Evolutionary conservation across 2,888 invertebrate genomes (phyloP).

Genomic region (Dusona sp.): DNA sequence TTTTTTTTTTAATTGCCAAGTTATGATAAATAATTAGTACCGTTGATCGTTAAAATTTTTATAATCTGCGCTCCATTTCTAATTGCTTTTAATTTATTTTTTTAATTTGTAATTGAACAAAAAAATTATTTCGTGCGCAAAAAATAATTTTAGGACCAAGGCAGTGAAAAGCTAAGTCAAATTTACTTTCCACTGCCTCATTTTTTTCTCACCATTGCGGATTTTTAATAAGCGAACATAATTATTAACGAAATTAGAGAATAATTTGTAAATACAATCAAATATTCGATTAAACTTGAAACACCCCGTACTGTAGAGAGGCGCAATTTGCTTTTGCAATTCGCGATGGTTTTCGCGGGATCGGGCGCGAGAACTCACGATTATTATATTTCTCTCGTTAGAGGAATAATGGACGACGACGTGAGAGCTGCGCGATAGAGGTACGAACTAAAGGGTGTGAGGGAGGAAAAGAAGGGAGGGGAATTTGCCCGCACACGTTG

Average conservation of each 20-base stretch:
- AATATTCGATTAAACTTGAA: neutral
- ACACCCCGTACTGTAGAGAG: neutral
- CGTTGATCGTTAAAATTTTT: neutral
- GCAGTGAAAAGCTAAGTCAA: too few species aligned
- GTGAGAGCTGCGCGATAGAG: slow-evolving; percentile 55
- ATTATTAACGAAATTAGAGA: neutral
- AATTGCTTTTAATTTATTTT: neutral
- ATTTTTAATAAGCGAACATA: too few species aligned
- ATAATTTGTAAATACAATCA: neutral
- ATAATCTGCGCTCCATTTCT: neutral
- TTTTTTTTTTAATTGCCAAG: neutral
- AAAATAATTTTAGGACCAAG: too few species aligned
- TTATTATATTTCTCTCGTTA: slow-evolving; percentile 64
- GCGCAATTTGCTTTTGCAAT: neutral
- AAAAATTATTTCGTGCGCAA: too few species aligned
- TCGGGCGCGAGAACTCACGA: slow-evolving; percentile 45
- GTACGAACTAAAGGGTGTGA: slow-evolving; percentile 44
- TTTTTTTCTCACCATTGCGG: too few species aligned
- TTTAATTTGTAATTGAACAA: neutral
- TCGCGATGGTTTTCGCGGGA: slow-evolving; percentile 42
- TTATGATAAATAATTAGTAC: neutral
- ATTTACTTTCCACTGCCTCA: too few species aligned
- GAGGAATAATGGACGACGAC: slow-evolving; percentile 65
- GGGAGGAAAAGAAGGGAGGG: slow-evolving; percentile 3
- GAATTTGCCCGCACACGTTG: slow-evolving; percentile 71